Evolutionary conservation across 2,797 vertebrate genomes (phyloP).

Genomic region (Pempheris klunzingeri): DNA sequence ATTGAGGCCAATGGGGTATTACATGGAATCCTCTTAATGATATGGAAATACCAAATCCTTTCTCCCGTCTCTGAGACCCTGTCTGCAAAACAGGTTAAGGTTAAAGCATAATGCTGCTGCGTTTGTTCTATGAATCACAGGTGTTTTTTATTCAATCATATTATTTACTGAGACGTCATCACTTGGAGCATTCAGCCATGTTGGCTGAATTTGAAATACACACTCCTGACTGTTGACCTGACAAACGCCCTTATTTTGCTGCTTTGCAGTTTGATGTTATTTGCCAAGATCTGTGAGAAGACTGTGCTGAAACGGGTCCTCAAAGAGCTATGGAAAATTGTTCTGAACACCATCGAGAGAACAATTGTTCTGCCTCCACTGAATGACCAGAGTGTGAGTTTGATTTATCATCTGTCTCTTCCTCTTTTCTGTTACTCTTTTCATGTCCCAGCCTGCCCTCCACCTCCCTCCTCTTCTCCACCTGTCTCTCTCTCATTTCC

Average conservation of each 20-base stretch:
- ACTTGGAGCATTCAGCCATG: conserved; percentile 2
- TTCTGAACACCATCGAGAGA: conserved; percentile 95
- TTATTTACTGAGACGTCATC: conserved; percentile 43
- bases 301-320: conserved; percentile 96
- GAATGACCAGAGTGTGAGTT: conserved; percentile 94
- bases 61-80: conserved; percentile 65
- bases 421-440: conserved; percentile 20
- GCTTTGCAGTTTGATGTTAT: conserved; percentile 91
- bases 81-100: conserved; percentile 68
- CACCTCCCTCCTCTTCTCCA: conserved; percentile 39
- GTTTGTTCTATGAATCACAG: conserved; percentile 61
- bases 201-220: conserved; percentile 14
- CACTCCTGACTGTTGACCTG: conserved; percentile 48
- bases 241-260: conserved; percentile 42
- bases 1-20: conserved; percentile 82
- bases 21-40: conserved; percentile 82
- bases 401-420: conserved; percentile 42
- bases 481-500: conserved; percentile 37
- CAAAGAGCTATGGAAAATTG: conserved; percentile 98
- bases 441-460: conserved; percentile 18
- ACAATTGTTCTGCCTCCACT: conserved; percentile 96
- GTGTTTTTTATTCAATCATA: conserved; percentile 50
- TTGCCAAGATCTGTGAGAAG: conserved; percentile 99
- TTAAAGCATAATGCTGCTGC: conserved; percentile 68
- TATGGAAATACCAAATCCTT: conserved; percentile 82